Evolutionary conservation across 2,888 invertebrate genomes (phyloP).

Genomic region (Ashinkailepas kermadecensis): DNA sequence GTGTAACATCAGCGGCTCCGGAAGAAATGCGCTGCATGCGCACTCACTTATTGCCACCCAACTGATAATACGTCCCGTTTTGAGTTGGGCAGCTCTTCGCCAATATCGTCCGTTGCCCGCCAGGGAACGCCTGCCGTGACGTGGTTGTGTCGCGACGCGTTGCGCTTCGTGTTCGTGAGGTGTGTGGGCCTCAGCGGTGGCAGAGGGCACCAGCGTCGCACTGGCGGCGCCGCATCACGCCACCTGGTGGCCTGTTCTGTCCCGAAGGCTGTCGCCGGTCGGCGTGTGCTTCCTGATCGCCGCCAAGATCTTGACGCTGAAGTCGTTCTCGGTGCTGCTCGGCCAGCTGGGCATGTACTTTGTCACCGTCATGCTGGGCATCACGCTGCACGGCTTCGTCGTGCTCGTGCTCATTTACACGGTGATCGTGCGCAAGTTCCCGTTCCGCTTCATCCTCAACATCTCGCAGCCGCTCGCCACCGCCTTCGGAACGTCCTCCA

Average conservation of each 20-base stretch:
- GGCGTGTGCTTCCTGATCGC: conserved; percentile 84
- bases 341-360: conserved; percentile 89
- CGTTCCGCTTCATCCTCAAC: conserved; percentile 51
- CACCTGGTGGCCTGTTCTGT: neutral
- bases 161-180: too few species aligned
- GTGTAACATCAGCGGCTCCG: too few species aligned
- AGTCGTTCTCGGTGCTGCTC: conserved; percentile 71
- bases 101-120: too few species aligned
- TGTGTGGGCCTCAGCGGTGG: too few species aligned
- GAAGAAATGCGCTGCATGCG: too few species aligned
- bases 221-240: too few species aligned
- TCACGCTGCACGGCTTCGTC: conserved; percentile 84
- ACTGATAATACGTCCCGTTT: too few species aligned
- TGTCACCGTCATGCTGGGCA: conserved; percentile 80
- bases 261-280: conserved; percentile 72
- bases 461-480: conserved; percentile 42
- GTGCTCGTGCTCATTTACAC: conserved; percentile 81
- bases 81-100: too few species aligned
- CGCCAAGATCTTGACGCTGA: conserved; percentile 84
- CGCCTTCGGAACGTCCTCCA: conserved; percentile 37
- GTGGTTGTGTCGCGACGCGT: too few species aligned
- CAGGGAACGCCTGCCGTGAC: too few species aligned
- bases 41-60: too few species aligned
- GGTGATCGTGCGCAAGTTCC: conserved; percentile 68
- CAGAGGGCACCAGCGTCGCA: too few species aligned